These are phyloP conservation scores for Corydoras maculifer DNA, from an alignment of 2,113 vertebrate species.

Conservation along the genomic window DNA sequence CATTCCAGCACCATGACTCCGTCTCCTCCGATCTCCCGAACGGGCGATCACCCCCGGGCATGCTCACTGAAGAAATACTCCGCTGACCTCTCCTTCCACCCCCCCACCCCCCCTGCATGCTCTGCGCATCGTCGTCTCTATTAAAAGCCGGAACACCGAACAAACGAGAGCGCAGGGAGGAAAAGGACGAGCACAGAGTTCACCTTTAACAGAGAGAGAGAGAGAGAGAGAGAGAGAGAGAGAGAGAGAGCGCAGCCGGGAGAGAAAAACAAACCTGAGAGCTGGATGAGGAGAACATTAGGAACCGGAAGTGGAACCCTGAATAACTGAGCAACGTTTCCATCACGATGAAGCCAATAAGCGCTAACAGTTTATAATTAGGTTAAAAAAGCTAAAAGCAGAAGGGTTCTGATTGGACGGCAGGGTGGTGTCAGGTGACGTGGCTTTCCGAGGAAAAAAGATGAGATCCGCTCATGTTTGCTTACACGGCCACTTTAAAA, in stretches of 20 bases:
- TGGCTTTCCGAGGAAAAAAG: too few relatives aligned
- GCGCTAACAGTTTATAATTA: too few relatives aligned
- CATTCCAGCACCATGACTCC: conserved; percentile 60
- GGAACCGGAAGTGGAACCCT: too few relatives aligned
- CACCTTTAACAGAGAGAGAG: conserved; percentile 1
- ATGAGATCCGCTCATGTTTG: too few relatives aligned
- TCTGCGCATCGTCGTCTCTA: conserved; percentile 5
- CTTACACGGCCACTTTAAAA: too few relatives aligned
- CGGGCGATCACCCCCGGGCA: conserved; percentile 45
- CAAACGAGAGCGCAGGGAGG: not conserved
- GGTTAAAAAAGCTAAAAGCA: too few relatives aligned
- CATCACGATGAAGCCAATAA: too few relatives aligned
- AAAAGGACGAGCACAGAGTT: conserved; percentile 1
- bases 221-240: conserved; percentile 3
- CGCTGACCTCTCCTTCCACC: conserved; percentile 23
- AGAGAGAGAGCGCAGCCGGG: not conserved
- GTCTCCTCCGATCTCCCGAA: conserved; percentile 49
- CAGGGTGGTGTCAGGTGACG: too few relatives aligned
- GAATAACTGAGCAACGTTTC: too few relatives aligned
- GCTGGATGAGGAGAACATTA: conserved; percentile 6
- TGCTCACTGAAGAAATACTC: conserved; percentile 7
- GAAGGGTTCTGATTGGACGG: too few relatives aligned
- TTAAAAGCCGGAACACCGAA: not conserved
- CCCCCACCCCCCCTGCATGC: conserved; percentile 33
- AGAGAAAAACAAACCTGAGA: conserved; percentile 7